Evolutionary conservation across 2,888 invertebrate species (phyloP), one percentile per base, ranked within the genome.

Genomic region (Ophraella communa): DNA sequence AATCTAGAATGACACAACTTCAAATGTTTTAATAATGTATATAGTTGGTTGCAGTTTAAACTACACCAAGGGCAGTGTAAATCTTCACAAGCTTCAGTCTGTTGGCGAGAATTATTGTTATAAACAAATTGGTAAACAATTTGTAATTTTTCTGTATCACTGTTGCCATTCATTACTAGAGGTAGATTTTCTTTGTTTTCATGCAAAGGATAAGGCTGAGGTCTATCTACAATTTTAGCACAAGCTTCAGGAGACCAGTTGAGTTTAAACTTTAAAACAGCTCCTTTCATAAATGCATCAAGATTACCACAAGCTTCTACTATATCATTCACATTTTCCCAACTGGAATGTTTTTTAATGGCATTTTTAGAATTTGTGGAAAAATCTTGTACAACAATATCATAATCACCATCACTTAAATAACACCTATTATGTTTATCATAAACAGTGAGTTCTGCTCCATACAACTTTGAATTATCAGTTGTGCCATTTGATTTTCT

Each of bases 31-130:
- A 98, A 86, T 70, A 98, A 84, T 0, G 94, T 92, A 82, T 96
- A 96, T 20, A 98, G 85, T 33, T 90, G 87, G 58, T 91, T 88
- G 76, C 96, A 97, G 83, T 96, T 93, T 18, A 97, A 84, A 4
- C 92, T 92, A 81, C 98, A 98, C 97, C 97, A 98, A 0, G 98
- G 97, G 79, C 98, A 98, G 78, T 92, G 92, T 55, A 96, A 86
- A 84, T 96, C 95, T 77, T 94, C 93, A 68, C 95, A 92, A 8
- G 95, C 94, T 83, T 96, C 96, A 0, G 96, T 97, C 83, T 96
- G 96, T 79, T 97, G 97, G 49, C 96, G 86, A 45, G 94, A 94
- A 80, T 95, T 96, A 82, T 95, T 96, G 82, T 95, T 96, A 81
- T 96, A 96, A 73, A 96, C 87, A 84, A 98, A 98, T 84, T 97